A percentile compares a stretch with the other conserved stretches of the same genome.
These are phyloP conservation scores for Eurytoma californica DNA, from an alignment of 2,888 invertebrate genomes.

Conservation along the genomic window DNA sequence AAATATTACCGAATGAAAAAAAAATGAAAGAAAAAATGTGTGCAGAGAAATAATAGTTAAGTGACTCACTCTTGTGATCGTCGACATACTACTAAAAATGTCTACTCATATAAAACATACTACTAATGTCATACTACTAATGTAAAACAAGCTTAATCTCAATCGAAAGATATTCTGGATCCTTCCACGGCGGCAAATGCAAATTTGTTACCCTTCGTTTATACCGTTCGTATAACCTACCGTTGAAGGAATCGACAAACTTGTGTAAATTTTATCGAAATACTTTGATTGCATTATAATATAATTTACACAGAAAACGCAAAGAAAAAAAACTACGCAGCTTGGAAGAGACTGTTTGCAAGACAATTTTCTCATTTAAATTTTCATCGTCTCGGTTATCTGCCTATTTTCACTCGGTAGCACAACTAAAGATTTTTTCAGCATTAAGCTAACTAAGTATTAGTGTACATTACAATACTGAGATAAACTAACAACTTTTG, in stretches of 20 bases:
- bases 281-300: constrained; percentile 15
- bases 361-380: neutral
- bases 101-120: too few relatives aligned
- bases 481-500: too few relatives aligned
- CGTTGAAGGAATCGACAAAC: constrained; percentile 1
- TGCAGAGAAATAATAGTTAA: neutral
- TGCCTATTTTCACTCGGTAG: neutral
- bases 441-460: too few relatives aligned
- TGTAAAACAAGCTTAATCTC: constrained; percentile 4
- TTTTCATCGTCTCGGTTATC: neutral
- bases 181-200: neutral
- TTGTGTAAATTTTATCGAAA: neutral
- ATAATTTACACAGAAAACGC: constrained; percentile 2
- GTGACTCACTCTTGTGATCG: constrained; percentile 27
- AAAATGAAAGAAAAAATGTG: neutral
- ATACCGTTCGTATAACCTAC: neutral
- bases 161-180: constrained; percentile 9
- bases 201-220: neutral
- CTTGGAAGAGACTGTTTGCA: neutral
- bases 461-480: too few relatives aligned
- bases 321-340: constrained; percentile 19
- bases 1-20: neutral
- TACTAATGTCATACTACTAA: too few relatives aligned
- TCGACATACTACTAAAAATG: constrained; percentile 5
- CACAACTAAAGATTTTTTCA: neutral